Percentiles rank a stretch among this genome's conserved stretches.
These are phyloP conservation scores for Wiebesia pumilae DNA, from an alignment of 1,140 invertebrate genomes.

Conservation along the genomic window DNA sequence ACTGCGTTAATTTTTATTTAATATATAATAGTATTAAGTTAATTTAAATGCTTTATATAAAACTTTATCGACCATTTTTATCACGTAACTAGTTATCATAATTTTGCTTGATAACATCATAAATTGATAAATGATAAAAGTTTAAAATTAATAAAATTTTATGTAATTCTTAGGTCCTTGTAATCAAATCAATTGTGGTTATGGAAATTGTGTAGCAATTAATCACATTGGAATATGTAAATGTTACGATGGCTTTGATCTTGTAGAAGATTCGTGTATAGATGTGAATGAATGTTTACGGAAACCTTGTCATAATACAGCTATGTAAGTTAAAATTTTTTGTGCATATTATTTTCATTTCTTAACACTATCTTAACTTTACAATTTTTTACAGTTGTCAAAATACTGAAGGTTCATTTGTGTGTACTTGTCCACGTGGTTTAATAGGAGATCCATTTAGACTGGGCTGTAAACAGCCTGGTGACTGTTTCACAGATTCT, in stretches of 20 bases:
- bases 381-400: slow-evolving; percentile 76
- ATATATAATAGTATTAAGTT: not conserved
- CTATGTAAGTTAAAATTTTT: slow-evolving; percentile 74
- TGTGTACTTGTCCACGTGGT: slow-evolving; percentile 84
- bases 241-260: slow-evolving; percentile 84
- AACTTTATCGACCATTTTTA: too few species aligned
- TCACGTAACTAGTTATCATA: not conserved
- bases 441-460: slow-evolving; percentile 85
- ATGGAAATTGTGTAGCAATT: slow-evolving; percentile 82
- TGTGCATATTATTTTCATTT: not conserved
- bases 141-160: not conserved
- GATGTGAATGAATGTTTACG: slow-evolving; percentile 88
- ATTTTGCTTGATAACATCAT: not conserved
- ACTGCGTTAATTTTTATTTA: not conserved
- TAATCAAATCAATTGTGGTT: slow-evolving; percentile 82
- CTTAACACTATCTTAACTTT: not conserved
- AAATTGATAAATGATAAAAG: not conserved
- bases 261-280: slow-evolving; percentile 81
- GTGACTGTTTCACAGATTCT: slow-evolving; percentile 86
- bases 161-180: slow-evolving; percentile 80
- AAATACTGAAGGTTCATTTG: slow-evolving; percentile 85
- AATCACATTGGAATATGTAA: slow-evolving; percentile 83
- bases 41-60: too few species aligned
- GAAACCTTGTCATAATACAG: slow-evolving; percentile 86
- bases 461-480: slow-evolving; percentile 83